A percentile compares a stretch with the other conserved stretches of the same genome.
Evolutionary conservation across 1,140 invertebrate genomes (phyloP).

Genomic region (Formica selysi): DNA sequence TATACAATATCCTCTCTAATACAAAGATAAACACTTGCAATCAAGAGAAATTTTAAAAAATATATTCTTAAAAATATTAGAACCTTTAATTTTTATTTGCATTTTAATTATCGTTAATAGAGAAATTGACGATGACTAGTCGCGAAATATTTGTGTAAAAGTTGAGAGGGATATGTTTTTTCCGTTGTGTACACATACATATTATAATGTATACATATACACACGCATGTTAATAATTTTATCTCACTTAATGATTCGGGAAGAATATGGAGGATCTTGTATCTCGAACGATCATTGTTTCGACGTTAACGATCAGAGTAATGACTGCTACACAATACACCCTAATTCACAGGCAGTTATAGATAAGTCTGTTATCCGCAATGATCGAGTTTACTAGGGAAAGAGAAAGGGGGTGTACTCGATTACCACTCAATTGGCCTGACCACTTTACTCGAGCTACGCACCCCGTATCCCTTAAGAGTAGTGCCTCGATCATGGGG

Average conservation of each 20-base stretch:
- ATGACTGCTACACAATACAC: constrained; percentile 69
- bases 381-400: constrained; percentile 69
- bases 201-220: too few relatives aligned
- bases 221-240: constrained; percentile 13
- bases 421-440: constrained; percentile 78
- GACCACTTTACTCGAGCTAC: constrained; percentile 69
- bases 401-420: constrained; percentile 61
- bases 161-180: not conserved
- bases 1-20: not conserved
- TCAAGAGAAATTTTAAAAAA: not conserved
- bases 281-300: constrained; percentile 44
- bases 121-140: not conserved
- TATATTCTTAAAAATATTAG: not conserved
- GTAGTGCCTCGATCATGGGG: constrained; percentile 9
- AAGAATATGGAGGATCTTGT: not conserved
- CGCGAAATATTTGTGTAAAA: not conserved
- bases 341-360: constrained; percentile 73
- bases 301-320: constrained; percentile 44
- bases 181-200: too few relatives aligned
- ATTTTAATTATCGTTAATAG: not conserved
- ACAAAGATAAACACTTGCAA: constrained; percentile 5
- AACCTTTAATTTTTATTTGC: too few relatives aligned
- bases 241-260: constrained; percentile 28
- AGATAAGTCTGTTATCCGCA: constrained; percentile 79
- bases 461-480: constrained; percentile 30